These are phyloP conservation scores for Otolemur crassicaudatus DNA, from an alignment of 2,797 vertebrate species.

Conservation along the genomic window DNA sequence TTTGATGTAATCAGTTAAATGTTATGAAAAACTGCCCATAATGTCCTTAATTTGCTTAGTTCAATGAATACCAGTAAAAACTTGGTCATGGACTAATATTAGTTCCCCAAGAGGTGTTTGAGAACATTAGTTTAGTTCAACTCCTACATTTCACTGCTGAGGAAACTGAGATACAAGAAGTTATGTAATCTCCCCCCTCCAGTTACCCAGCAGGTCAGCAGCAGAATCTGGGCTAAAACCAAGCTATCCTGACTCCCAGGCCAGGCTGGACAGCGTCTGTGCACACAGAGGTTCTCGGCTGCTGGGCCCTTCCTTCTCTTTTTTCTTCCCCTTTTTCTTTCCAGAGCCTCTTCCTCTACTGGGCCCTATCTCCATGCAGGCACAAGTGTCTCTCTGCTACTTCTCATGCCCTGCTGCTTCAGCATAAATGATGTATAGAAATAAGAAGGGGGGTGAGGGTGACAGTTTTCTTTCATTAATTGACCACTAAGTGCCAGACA, in stretches of 20 bases:
- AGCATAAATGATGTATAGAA: neutral
- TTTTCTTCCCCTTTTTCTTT: neutral
- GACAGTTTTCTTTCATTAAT: neutral
- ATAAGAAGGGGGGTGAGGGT: neutral
- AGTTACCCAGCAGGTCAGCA: neutral
- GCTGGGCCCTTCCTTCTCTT: neutral
- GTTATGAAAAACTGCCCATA: neutral
- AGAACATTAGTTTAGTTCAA: conserved; percentile 19
- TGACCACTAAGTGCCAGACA: neutral
- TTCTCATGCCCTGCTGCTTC: neutral
- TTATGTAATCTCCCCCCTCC: neutral
- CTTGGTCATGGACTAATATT: neutral
- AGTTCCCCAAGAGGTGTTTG: neutral
- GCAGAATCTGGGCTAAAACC: neutral
- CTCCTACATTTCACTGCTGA: neutral
- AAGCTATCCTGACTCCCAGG: neutral
- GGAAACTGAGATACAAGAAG: neutral
- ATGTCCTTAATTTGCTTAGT: neutral
- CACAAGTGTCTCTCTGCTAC: neutral
- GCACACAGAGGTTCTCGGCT: neutral
- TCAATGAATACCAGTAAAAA: neutral
- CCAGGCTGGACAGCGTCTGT: neutral
- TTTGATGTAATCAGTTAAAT: neutral
- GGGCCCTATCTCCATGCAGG: too few relatives aligned
- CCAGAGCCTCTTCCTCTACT: neutral